Conservation (phyloP, 2,888 invertebrate genomes). For the Acleris laterana region DNA sequence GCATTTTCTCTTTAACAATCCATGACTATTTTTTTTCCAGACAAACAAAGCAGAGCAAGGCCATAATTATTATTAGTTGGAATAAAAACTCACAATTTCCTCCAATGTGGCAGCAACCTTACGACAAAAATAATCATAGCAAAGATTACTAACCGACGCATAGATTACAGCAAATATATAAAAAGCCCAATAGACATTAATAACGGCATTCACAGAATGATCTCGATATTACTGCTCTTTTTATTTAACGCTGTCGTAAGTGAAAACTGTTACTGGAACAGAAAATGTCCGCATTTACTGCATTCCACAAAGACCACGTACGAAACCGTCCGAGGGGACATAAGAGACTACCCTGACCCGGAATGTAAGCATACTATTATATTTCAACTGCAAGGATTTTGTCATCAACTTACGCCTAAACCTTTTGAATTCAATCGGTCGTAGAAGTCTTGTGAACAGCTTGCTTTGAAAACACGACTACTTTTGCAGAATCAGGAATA, state of each 20-base stretch:
- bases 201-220: slow-evolving; percentile 7
- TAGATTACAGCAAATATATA: slow-evolving; percentile 13
- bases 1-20: no score
- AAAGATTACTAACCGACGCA: slow-evolving; percentile 1
- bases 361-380: slow-evolving; percentile 37
- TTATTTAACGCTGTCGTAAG: slow-evolving; percentile 3
- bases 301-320: slow-evolving; percentile 43
- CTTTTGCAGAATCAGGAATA: no score
- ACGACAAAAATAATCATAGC: slow-evolving; percentile 1
- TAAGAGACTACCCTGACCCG: slow-evolving; percentile 35
- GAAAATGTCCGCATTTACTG: slow-evolving; percentile 39
- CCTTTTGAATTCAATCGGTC: neutral
- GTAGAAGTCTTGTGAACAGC: no score
- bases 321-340: slow-evolving; percentile 41
- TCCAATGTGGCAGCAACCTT: slow-evolving; percentile 5
- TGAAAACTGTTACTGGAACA: slow-evolving; percentile 38
- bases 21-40: no score
- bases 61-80: no score
- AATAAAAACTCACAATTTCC: no score
- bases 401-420: neutral
- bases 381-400: neutral
- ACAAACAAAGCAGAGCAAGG: no score
- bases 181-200: neutral
- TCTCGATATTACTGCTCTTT: slow-evolving; percentile 7
- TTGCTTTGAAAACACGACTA: no score